These are phyloP conservation scores for Elymnias hypermnestra DNA, from an alignment of 1,140 invertebrate species.

Conservation along the genomic window DNA sequence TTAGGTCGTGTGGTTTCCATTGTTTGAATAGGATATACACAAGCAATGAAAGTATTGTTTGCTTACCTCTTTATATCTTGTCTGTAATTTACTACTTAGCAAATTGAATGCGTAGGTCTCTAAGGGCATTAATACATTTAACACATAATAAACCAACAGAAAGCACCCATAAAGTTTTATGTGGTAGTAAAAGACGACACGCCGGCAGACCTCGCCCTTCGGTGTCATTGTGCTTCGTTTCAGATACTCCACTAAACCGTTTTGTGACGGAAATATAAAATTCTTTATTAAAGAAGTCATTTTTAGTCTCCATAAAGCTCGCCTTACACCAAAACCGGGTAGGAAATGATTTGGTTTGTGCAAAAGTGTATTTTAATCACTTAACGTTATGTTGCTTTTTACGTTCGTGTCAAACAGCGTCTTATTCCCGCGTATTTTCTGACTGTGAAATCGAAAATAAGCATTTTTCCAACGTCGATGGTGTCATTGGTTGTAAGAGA, in stretches of 20 bases:
- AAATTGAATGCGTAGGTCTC: constrained; percentile 20
- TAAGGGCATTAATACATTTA: constrained; percentile 47
- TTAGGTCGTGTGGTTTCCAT: too few relatives aligned
- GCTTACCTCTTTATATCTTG: not conserved
- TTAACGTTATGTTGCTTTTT: too few relatives aligned
- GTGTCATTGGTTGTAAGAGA: too few relatives aligned
- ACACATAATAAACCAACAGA: constrained; percentile 57
- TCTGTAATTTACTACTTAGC: constrained; percentile 7
- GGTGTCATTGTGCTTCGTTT: constrained; percentile 34
- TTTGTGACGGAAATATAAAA: constrained; percentile 18
- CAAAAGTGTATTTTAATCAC: not conserved
- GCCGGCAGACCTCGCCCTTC: constrained; percentile 29
- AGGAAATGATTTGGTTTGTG: not conserved
- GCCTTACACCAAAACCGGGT: not conserved
- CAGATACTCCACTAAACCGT: constrained; percentile 33
- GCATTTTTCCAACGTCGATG: too few relatives aligned
- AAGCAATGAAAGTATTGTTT: too few relatives aligned
- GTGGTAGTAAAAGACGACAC: constrained; percentile 47
- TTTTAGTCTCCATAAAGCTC: constrained; percentile 1
- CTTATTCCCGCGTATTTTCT: too few relatives aligned
- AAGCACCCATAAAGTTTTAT: constrained; percentile 63
- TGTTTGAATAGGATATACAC: too few relatives aligned
- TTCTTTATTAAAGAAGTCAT: constrained; percentile 7
- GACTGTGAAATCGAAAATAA: too few relatives aligned
- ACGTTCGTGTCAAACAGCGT: too few relatives aligned